These are phyloP conservation scores for Nomada lathburiana DNA, from an alignment of 2,888 invertebrate genomes.

Conservation along the genomic window DNA sequence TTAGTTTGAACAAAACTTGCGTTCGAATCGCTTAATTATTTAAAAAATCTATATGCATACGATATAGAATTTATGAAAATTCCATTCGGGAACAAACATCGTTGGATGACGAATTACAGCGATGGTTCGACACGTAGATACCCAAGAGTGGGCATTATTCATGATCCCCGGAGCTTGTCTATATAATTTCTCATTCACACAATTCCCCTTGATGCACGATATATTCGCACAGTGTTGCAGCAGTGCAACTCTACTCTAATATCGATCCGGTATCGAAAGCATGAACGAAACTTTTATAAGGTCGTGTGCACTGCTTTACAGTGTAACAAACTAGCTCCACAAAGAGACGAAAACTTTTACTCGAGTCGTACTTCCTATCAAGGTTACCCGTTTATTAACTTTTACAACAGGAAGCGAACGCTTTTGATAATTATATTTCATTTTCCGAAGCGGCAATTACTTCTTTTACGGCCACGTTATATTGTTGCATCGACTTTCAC, in stretches of 20 bases:
- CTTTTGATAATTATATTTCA: neutral
- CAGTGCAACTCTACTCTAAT: constrained; percentile 29
- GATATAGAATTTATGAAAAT: neutral
- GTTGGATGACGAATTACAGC: constrained; percentile 10
- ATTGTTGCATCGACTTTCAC: neutral
- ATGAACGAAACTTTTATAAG: constrained; percentile 43
- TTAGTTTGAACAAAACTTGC: neutral
- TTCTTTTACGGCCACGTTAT: neutral
- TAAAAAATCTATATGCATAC: neutral
- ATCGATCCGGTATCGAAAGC: constrained; percentile 48
- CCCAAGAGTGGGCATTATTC: constrained; percentile 26
- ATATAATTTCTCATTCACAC: constrained; percentile 41
- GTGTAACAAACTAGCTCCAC: constrained; percentile 13
- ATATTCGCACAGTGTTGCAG: constrained; percentile 4
- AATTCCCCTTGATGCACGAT: constrained; percentile 15
- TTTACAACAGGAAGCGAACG: neutral
- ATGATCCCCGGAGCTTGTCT: constrained; percentile 10
- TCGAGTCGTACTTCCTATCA: constrained; percentile 9
- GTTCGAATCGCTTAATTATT: neutral
- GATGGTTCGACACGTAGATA: constrained; percentile 36
- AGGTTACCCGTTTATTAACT: constrained; percentile 31
- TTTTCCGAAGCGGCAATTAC: neutral
- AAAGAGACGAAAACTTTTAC: constrained; percentile 32
- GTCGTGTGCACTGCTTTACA: constrained; percentile 12
- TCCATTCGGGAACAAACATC: too few relatives aligned